These are phyloP conservation scores for Ophion slaviceki DNA, from an alignment of 2,888 invertebrate genomes.

Conservation along the genomic window DNA sequence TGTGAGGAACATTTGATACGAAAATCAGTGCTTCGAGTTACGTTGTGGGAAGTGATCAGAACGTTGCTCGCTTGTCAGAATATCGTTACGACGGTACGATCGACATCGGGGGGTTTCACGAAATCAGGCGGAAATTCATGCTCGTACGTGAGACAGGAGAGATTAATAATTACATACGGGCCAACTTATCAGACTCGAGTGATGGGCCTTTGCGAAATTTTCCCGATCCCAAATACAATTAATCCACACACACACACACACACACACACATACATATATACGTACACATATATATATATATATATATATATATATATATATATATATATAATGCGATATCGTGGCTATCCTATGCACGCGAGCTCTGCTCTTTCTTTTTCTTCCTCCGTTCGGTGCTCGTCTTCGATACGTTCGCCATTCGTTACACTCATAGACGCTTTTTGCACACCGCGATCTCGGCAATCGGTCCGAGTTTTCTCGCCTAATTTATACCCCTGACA, in stretches of 20 bases:
- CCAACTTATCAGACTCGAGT: slow-evolving; percentile 57
- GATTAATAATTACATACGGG: slow-evolving; percentile 65
- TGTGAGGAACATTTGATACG: no score
- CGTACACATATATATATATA: no score
- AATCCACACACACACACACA: slow-evolving; percentile 7
- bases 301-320: no score
- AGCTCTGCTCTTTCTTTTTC: slow-evolving; percentile 14
- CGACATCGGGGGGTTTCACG: not conserved
- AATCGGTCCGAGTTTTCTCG: not conserved
- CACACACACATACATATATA: no score
- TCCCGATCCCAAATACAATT: slow-evolving; percentile 24
- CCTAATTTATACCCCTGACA: slow-evolving; percentile 44
- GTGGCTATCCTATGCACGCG: slow-evolving; percentile 60
- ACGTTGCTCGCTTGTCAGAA: not conserved
- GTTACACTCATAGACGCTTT: not conserved
- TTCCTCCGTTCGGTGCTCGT: not conserved
- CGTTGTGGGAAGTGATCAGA: not conserved
- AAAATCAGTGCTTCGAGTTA: no score
- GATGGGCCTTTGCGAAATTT: slow-evolving; percentile 58
- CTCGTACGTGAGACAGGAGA: slow-evolving; percentile 12
- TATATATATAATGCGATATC: not conserved
- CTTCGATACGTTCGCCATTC: slow-evolving; percentile 14
- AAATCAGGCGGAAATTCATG: not conserved
- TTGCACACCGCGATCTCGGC: not conserved
- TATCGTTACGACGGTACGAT: not conserved